Conservation (phyloP, 2,888 invertebrate genomes). For the Rhopalosiphum nymphaeae region DNA sequence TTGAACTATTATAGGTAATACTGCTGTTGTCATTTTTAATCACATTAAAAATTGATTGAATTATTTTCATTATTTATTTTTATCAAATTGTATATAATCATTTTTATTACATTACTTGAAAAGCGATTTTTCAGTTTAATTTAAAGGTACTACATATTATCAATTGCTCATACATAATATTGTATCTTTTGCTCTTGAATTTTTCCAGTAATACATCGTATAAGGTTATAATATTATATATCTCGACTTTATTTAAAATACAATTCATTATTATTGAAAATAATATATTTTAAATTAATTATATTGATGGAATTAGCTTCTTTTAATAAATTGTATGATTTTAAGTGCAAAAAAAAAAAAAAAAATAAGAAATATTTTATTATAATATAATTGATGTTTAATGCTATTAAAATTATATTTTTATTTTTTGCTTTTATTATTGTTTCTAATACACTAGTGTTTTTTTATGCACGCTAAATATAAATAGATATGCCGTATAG, state of each 20-base stretch:
- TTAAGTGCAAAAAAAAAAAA: too few species aligned
- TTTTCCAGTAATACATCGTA: background rate
- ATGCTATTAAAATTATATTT: background rate
- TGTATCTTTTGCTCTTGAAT: background rate
- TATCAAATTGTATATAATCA: background rate
- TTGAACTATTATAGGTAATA: background rate
- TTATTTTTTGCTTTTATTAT: background rate
- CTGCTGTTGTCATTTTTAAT: background rate
- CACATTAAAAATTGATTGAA: background rate
- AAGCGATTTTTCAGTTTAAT: background rate
- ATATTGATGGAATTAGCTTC: background rate
- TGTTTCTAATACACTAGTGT: background rate
- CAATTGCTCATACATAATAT: background rate
- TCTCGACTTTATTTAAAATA: background rate
- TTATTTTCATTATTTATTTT: background rate
- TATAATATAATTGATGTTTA: background rate
- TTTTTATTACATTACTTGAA: background rate
- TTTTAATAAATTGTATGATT: too few species aligned
- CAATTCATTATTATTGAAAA: too few species aligned
- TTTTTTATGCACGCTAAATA: too few species aligned
- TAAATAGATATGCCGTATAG: background rate
- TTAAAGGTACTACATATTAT: background rate
- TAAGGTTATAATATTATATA: background rate
- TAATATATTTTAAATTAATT: too few species aligned
- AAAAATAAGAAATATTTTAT: background rate